A percentile compares a stretch with the other conserved stretches of the same genome.
phyloP scores from a whole-genome alignment of 2,888 invertebrate species.

The Cheilosia grossa region DNA sequence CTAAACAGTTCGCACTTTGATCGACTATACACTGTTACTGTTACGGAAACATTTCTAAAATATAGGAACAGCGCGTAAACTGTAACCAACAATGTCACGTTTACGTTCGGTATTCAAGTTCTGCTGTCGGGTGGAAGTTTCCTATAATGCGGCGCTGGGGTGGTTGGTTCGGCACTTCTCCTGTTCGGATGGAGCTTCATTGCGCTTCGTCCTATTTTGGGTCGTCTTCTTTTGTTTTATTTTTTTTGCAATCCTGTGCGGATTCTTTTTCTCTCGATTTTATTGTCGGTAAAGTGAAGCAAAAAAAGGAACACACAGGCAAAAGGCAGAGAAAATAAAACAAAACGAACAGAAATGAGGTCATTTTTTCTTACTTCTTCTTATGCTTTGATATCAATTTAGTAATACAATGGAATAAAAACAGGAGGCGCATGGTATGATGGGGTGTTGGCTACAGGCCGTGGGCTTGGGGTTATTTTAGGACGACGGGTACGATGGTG shows the following conservation, averaged over 20 bases:
- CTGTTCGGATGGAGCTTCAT: constrained; percentile 58
- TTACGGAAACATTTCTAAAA: no score
- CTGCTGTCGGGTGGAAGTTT: constrained; percentile 43
- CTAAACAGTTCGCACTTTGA: no score
- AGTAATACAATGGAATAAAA: constrained; percentile 75
- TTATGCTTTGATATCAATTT: constrained; percentile 74
- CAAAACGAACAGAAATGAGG: constrained; percentile 68
- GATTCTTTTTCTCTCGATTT: constrained; percentile 64
- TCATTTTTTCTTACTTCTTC: constrained; percentile 72
- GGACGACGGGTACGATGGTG: constrained; percentile 47
- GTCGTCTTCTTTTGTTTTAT: constrained; percentile 30
- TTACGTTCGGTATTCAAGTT: constrained; percentile 45
- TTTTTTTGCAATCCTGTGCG: constrained; percentile 70
- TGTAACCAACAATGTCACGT: no score
- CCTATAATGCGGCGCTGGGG: neutral
- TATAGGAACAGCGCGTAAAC: no score
- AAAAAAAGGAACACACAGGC: constrained; percentile 34
- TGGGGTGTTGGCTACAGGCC: no score
- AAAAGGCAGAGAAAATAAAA: constrained; percentile 29
- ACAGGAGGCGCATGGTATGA: constrained; percentile 48
- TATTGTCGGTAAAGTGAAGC: constrained; percentile 61
- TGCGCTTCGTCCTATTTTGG: constrained; percentile 73
- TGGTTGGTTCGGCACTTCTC: constrained; percentile 21
- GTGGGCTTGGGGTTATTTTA: constrained; percentile 44
- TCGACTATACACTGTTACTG: no score